Base-by-base conservation (phyloP, 2,113 vertebrate genomes). In the Bostrychus sinensis region DNA sequence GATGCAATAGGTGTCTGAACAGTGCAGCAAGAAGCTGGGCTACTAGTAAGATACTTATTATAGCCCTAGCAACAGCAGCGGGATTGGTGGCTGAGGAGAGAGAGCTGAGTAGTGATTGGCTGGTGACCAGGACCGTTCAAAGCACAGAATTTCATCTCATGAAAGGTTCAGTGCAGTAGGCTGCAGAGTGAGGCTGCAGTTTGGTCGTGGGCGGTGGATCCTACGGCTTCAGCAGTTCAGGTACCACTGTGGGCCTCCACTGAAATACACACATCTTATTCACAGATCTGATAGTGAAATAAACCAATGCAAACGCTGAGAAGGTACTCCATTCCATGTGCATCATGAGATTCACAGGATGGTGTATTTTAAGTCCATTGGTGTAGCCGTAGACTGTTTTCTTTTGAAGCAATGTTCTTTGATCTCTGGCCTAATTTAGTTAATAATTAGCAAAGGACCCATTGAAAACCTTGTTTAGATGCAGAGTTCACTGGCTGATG, bases 61-160 rank as follows among this genome's bases (percentile, higher is more conserved):
- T 82, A 91, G 91, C 91, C 91, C 80, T 91, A 90, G 90, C 87
- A 93, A 93, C 92, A 92, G 78, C 62, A 41, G 23, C 3, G 2
- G 42, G 83, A 91, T 91, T 93, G 92, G 91, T 72, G 67, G 74
- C 60, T 78, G 74, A 8, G 25, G 38, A 63, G 69, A 69, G 66
- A 16, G 72, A 78, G 77, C 58, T 45, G 32, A 41, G 56, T 88
- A 69, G 79, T 54, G 16, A 92, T 92, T 92, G 91, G 92, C 70
- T 89, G 86, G 43, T 30, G 64, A 46, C 62, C 54, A 75, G 62
- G 76, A 73, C 55, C 59, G 73, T 78, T 91, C 83, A 79, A 85
- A 87, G 83, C 74, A 57, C 68, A 89, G 79, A 87, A 86, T 91
- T 91, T 90, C 80, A 90, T 91, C 81, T 89, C 72, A 74, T 87